Evolutionary conservation across 2,113 vertebrate species (phyloP).

Genomic region (Mesembrinibis cayennensis): DNA sequence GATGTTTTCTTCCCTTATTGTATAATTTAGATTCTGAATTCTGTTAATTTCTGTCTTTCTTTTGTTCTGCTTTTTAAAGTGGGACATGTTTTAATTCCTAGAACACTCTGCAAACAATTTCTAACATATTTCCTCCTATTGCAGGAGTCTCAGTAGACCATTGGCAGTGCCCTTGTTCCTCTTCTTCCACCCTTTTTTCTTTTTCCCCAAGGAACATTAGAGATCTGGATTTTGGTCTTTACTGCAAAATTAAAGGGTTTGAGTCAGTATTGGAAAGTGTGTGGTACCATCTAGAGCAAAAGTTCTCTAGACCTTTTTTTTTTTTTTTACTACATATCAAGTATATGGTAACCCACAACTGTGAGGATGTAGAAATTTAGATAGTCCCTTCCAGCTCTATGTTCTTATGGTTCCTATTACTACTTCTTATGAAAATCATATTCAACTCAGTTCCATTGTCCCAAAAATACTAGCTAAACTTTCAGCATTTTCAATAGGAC

Average conservation of each 20-base stretch:
- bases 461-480: neutral
- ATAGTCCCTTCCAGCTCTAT: neutral
- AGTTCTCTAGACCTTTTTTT: neutral
- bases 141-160: neutral
- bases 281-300: neutral
- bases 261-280: neutral
- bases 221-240: neutral
- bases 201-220: neutral
- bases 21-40: conserved; percentile 18
- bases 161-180: neutral
- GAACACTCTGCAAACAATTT: neutral
- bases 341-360: neutral
- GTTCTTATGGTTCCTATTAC: neutral
- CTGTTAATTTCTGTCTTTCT: conserved; percentile 11
- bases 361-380: neutral
- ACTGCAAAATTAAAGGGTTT: neutral
- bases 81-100: neutral
- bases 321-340: neutral
- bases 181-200: neutral
- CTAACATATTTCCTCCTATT: neutral
- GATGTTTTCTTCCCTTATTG: neutral
- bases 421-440: neutral
- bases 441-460: neutral
- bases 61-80: neutral
- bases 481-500: neutral